Base-by-base conservation (phyloP, 2,797 vertebrate species). In the Danio jaintianensis region DNA sequence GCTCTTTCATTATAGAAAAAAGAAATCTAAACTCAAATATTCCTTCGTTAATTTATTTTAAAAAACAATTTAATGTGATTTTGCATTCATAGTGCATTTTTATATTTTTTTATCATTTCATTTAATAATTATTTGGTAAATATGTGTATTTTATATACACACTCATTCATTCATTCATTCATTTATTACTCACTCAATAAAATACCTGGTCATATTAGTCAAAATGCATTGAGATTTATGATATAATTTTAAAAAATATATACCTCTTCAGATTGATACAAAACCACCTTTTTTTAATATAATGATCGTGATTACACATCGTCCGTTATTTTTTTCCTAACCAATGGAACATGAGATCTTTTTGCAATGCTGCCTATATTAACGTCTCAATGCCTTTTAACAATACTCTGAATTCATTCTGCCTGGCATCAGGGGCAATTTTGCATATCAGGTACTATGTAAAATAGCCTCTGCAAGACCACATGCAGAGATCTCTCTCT, bases 401-500 rank as follows among this genome's bases (percentile, higher is more conserved):
- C 64, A 61, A 38, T n/a, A 40, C 29, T 61, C 15, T 42, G 59
- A 50, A 62, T 69, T 77, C 40, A 42, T 48, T n/a, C 45, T 22
- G 70, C 18, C 55, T 67, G 52, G 12, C 12, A 29, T 48, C 48
- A 58, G 47, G 59, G 61, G 13, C 50, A 29, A 29, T 64, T 83
- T 71, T 86, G 75, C 79, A 81, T 74, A 82, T 83, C 64, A 58
- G 80, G 81, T 80, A 70, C 78, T 62, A 86, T 89, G 87, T 83
- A 89, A 90, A 88, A 82, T 79, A 82, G 84, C 47, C 84, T 84
- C 81, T 75, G 63, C 6, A 71, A 82, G 75, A 80, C 77, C 73
- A 73, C 80, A 73, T 88, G 68, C 29, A 12, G 73, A 82, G 52
- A 81, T 90, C 88, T 82, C 59, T 86, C 79, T 78, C 71, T 88